These are phyloP conservation scores for Geotrupes spiniger DNA, from an alignment of 2,888 invertebrate genomes.

Conservation along the genomic window DNA sequence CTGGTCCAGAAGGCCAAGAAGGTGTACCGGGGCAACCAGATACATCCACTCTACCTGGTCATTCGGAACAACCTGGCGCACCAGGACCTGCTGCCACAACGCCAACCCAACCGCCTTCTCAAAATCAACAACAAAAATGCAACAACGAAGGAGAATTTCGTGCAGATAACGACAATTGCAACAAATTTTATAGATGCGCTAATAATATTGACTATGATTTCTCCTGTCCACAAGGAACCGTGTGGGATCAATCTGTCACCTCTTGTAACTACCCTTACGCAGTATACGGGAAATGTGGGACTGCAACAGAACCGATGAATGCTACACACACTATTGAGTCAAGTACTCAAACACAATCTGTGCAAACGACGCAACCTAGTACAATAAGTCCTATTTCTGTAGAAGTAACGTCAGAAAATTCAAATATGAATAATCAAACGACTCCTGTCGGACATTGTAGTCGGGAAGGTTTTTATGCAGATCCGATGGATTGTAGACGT, in stretches of 20 bases:
- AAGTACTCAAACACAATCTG: conserved; percentile 15
- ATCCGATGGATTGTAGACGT: conserved; percentile 40
- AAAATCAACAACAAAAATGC: conserved; percentile 13
- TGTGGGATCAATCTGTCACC: conserved; percentile 68
- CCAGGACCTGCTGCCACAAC: conserved; percentile 42
- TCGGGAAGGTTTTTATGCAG: conserved; percentile 39
- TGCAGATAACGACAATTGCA: conserved; percentile 67
- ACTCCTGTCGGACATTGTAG: conserved; percentile 26
- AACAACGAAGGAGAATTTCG: conserved; percentile 57
- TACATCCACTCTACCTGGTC: conserved; percentile 17
- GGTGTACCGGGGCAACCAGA: conserved; percentile 60
- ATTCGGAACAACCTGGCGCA: conserved; percentile 42
- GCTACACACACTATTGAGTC: conserved; percentile 23
- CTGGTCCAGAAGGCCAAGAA: conserved; percentile 57
- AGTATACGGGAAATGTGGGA: conserved; percentile 55
- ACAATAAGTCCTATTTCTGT: conserved; percentile 10
- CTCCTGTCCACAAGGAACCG: conserved; percentile 70
- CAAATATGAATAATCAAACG: neutral
- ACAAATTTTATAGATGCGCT: conserved; percentile 75
- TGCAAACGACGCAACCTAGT: conserved; percentile 18
- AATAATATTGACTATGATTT: conserved; percentile 66
- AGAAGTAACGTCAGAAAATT: conserved; percentile 7
- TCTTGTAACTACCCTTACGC: conserved; percentile 71
- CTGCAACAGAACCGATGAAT: conserved; percentile 20
- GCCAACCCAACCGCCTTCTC: conserved; percentile 19